A percentile compares a stretch with the other conserved stretches of the same genome.
Evolutionary conservation across 2,888 invertebrate species (phyloP).

Genomic region (Ecdyonurus torrentis): DNA sequence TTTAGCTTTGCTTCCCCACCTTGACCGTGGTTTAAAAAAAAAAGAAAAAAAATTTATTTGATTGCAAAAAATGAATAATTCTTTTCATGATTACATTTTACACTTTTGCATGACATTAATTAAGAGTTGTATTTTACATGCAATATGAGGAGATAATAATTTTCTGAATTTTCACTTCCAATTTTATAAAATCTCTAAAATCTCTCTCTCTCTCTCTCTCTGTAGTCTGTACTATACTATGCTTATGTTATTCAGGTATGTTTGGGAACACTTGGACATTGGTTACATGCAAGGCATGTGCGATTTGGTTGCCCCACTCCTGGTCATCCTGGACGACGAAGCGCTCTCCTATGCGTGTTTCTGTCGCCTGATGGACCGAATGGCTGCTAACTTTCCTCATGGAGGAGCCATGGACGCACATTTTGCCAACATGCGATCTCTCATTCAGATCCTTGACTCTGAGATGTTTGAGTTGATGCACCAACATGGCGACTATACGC

Average conservation of each 20-base stretch:
- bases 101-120: too few species aligned
- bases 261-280: slow-evolving; percentile 86
- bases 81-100: too few species aligned
- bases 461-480: slow-evolving; percentile 92
- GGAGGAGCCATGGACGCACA: slow-evolving; percentile 91
- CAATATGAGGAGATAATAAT: not conserved
- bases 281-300: slow-evolving; percentile 99
- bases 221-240: not conserved
- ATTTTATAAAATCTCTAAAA: too few species aligned
- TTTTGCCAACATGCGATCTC: slow-evolving; percentile 84
- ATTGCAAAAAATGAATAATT: too few species aligned
- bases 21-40: too few species aligned
- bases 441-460: slow-evolving; percentile 77
- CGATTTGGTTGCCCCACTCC: slow-evolving; percentile 79
- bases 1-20: too few species aligned
- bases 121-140: slow-evolving; percentile 6
- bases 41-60: too few species aligned
- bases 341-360: slow-evolving; percentile 83
- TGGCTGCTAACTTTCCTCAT: slow-evolving; percentile 82
- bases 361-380: slow-evolving; percentile 74
- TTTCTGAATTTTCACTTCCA: slow-evolving; percentile 7
- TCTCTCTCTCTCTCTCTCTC: too few species aligned
- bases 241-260: slow-evolving; percentile 44
- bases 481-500: slow-evolving; percentile 88
- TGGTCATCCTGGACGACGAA: slow-evolving; percentile 87